phyloP scores from a whole-genome alignment of 2,113 vertebrate species.

The Aegithalos caudatus region DNA sequence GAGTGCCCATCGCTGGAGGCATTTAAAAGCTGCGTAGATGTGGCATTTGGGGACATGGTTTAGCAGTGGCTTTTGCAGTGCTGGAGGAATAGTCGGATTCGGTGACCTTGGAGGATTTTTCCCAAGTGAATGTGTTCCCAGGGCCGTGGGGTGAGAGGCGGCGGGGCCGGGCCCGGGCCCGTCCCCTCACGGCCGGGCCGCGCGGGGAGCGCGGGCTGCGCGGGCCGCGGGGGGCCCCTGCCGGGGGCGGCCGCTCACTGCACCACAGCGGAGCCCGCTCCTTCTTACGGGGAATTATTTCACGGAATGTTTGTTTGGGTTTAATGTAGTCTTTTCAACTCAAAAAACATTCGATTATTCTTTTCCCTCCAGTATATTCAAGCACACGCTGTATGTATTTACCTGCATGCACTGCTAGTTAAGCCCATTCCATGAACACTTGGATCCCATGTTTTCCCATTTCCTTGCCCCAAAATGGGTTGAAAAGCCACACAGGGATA shows the following conservation, averaged over 20 bases:
- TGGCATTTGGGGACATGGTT: neutral
- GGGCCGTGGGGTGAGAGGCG: accelerated
- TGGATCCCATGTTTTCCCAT: neutral
- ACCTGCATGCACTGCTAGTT: neutral
- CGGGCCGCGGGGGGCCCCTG: neutral
- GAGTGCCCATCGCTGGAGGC: too few relatives aligned
- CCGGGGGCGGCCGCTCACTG: neutral
- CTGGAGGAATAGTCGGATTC: neutral
- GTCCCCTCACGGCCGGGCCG: neutral
- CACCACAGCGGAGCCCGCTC: neutral
- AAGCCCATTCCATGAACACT: neutral
- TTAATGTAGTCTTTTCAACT: neutral
- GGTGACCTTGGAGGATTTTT: neutral
- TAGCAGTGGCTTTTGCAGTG: neutral
- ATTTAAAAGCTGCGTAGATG: neutral
- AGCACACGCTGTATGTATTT: neutral
- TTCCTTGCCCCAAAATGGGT: neutral
- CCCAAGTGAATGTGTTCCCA: accelerated
- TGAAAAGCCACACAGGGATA: neutral
- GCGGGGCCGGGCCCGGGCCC: too few relatives aligned
- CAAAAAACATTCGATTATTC: neutral
- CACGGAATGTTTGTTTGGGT: neutral
- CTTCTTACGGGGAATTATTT: accelerated
- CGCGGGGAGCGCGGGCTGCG: neutral
- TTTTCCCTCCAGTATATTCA: accelerated